These are phyloP conservation scores for Psammodynastes pulverulentus DNA, from an alignment of 2,113 vertebrate genomes.

Conservation along the genomic window DNA sequence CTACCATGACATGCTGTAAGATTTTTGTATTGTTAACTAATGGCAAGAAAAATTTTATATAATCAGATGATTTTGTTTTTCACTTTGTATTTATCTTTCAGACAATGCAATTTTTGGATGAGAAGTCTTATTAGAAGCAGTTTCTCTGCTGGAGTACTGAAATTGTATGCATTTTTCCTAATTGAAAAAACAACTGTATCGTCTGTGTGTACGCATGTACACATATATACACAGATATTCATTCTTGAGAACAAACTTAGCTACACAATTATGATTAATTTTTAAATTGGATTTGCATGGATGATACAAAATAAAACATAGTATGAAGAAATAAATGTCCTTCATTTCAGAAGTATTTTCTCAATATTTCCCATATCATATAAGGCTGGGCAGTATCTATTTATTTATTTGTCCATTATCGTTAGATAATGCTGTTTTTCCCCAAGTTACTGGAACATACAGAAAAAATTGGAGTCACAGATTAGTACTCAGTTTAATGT, in stretches of 20 bases:
- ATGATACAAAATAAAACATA: conserved; percentile 2
- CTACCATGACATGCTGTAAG: background rate
- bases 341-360: background rate
- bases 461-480: no score
- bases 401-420: no score
- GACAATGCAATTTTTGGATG: conserved; percentile 54
- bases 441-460: background rate
- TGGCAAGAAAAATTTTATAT: background rate
- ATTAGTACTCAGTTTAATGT: background rate
- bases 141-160: conserved; percentile 3
- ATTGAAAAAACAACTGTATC: background rate
- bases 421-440: background rate
- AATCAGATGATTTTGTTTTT: background rate
- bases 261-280: background rate
- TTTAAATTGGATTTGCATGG: background rate
- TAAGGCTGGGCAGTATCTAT: background rate
- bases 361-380: background rate
- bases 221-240: background rate
- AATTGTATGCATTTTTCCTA: background rate
- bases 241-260: background rate
- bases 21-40: background rate
- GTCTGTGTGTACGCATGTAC: background rate
- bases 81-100: conserved; percentile 42
- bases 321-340: background rate
- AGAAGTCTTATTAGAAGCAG: conserved; percentile 12